Evolutionary conservation across 2,113 vertebrate species (phyloP), one percentile per base, ranked within the genome.

Genomic region (Myxocyprinus asiaticus): DNA sequence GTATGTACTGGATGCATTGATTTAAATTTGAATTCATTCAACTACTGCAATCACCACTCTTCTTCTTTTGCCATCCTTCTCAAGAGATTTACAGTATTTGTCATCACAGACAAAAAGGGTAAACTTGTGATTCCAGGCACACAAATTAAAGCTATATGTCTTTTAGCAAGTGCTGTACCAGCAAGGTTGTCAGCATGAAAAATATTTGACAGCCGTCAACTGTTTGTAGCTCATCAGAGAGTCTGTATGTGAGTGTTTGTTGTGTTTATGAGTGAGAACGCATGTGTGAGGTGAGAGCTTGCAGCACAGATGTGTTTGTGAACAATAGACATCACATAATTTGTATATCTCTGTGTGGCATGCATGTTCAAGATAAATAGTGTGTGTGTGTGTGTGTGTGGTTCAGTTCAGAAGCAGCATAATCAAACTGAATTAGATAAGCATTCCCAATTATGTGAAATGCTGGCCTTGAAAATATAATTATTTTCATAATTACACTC

Each of bases 71-170:
- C 50, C 22, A n/a, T 42, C 22, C 67, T 70, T 70, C 15, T 50
- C 7, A 9, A 15, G 77, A 62, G 45, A 78, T 70, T 33, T 33
- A 78, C 22, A 33, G 22, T 33, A 33, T 78, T 45, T 78, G 67
- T 63, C 77, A 70, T 22, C 56, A n/a, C 51, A 64, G 33, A 79
- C 67, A 72, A 79, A 90, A 86, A 87, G 81, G 83, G 75, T 81
- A 80, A 83, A 90, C 90, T 87, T 90, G 86, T 88, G 86, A 90
- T 91, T 87, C 83, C 89, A 86, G 84, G 84, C 83, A 47, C 79
- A 58, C 79, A 80, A 76, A 81, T 81, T 70, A 63, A 81, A 77
- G 75, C 72, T 84, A 87, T 85, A 86, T 83, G 88, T 85, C 88
- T 83, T 81, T 84, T 82, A 86, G 79, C 12, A 77, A 53, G 84